Conservation (phyloP, 2,888 invertebrate genomes). For the Glyphotaelius pellucidus region DNA sequence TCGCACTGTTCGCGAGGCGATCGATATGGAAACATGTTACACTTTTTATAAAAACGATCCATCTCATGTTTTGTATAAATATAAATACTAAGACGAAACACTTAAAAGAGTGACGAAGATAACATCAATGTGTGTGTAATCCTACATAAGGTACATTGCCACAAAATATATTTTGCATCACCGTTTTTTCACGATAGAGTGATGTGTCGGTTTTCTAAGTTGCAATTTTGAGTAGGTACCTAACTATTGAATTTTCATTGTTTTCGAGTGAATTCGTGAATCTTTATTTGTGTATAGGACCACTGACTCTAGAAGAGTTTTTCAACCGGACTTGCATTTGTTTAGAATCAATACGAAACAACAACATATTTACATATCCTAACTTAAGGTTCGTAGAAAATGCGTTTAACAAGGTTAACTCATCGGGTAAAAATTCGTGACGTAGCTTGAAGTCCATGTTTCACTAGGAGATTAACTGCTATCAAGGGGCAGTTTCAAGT, state of each 20-base stretch:
- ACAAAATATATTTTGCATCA: neutral
- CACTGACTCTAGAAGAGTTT: neutral
- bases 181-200: neutral
- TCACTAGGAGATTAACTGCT: too few relatives aligned
- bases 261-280: slow-evolving; percentile 16
- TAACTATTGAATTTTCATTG: slow-evolving; percentile 3
- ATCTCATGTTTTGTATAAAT: neutral
- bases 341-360: neutral
- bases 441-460: too few relatives aligned
- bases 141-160: neutral
- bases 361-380: neutral
- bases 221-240: neutral
- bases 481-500: too few relatives aligned
- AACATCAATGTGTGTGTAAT: neutral
- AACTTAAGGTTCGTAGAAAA: too few relatives aligned
- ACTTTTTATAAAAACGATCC: neutral
- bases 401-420: too few relatives aligned
- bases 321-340: neutral
- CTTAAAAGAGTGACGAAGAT: neutral
- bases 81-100: neutral
- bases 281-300: neutral
- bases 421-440: too few relatives aligned
- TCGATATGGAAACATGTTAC: neutral
- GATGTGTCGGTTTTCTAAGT: neutral
- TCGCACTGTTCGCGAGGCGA: neutral